Percentiles rank a stretch among this genome's conserved stretches.
Conservation (phyloP, 2,888 invertebrate species). For the Acronicta leporina region DNA sequence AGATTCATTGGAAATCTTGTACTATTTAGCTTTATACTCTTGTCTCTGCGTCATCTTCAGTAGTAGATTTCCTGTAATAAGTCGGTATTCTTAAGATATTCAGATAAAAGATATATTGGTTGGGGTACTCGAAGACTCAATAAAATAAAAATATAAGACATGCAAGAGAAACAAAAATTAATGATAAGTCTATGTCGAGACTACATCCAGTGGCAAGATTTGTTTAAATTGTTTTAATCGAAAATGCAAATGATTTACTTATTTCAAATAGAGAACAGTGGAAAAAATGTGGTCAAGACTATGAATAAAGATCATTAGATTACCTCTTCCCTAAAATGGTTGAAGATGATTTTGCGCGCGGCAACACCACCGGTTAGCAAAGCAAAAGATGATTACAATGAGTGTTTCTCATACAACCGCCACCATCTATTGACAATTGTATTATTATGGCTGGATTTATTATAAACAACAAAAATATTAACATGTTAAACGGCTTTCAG, state of each 20-base stretch:
- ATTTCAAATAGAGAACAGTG: background rate
- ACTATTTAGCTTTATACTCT: constrained; percentile 77
- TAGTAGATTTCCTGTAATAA: constrained; percentile 87
- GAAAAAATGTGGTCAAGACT: constrained; percentile 14
- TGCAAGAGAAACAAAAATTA: background rate
- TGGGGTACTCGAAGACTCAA: background rate
- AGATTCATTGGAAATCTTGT: constrained; percentile 89
- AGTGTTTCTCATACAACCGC: constrained; percentile 89
- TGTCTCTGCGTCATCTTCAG: constrained; percentile 87
- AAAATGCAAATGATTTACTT: background rate
- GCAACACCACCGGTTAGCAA: constrained; percentile 87
- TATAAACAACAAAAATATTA: constrained; percentile 20
- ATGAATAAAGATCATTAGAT: constrained; percentile 50
- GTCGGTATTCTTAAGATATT: constrained; percentile 2
- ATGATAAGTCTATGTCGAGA: background rate
- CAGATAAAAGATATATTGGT: background rate
- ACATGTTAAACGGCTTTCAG: constrained; percentile 29
- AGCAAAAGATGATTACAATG: constrained; percentile 88
- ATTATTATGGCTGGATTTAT: constrained; percentile 42
- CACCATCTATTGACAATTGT: constrained; percentile 85
- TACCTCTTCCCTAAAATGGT: constrained; percentile 85
- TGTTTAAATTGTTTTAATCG: too few species aligned
- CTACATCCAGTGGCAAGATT: constrained; percentile 7
- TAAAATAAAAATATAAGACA: background rate
- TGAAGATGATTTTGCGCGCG: constrained; percentile 74